These are phyloP conservation scores for Cinara cedri DNA, from an alignment of 2,888 invertebrate species.

Conservation along the genomic window DNA sequence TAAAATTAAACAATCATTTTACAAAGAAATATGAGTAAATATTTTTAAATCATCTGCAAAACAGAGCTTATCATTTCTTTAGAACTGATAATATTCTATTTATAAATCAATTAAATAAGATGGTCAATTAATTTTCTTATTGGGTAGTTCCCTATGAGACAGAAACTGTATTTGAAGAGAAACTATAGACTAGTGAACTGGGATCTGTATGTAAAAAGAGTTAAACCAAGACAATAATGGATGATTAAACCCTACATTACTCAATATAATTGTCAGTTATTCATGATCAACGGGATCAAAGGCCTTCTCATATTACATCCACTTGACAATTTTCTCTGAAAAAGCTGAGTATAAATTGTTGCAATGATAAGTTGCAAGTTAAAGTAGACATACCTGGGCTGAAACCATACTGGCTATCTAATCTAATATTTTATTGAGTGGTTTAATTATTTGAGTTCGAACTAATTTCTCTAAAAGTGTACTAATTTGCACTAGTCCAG, in stretches of 20 bases:
- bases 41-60: slow-evolving; percentile 36
- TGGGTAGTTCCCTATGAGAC: slow-evolving; percentile 29
- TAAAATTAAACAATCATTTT: neutral
- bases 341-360: slow-evolving; percentile 55
- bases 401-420: slow-evolving; percentile 59
- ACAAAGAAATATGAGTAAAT: slow-evolving; percentile 9
- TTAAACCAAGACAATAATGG: slow-evolving; percentile 55
- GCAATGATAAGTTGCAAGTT: slow-evolving; percentile 58
- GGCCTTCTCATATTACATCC: slow-evolving; percentile 44
- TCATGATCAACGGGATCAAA: slow-evolving; percentile 59
- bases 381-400: slow-evolving; percentile 58
- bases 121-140: slow-evolving; percentile 23
- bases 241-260: slow-evolving; percentile 41
- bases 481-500: slow-evolving; percentile 55
- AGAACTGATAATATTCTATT: slow-evolving; percentile 20
- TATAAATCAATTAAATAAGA: slow-evolving; percentile 45
- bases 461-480: slow-evolving; percentile 59
- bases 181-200: slow-evolving; percentile 5
- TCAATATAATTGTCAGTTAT: slow-evolving; percentile 58
- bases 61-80: slow-evolving; percentile 20
- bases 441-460: slow-evolving; percentile 34
- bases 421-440: slow-evolving; percentile 5
- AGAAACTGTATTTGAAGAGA: slow-evolving; percentile 5
- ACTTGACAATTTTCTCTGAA: slow-evolving; percentile 57
- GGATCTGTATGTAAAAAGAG: slow-evolving; percentile 37